Conservation (phyloP, 2,888 invertebrate genomes). For the Eupithecia tripunctaria region DNA sequence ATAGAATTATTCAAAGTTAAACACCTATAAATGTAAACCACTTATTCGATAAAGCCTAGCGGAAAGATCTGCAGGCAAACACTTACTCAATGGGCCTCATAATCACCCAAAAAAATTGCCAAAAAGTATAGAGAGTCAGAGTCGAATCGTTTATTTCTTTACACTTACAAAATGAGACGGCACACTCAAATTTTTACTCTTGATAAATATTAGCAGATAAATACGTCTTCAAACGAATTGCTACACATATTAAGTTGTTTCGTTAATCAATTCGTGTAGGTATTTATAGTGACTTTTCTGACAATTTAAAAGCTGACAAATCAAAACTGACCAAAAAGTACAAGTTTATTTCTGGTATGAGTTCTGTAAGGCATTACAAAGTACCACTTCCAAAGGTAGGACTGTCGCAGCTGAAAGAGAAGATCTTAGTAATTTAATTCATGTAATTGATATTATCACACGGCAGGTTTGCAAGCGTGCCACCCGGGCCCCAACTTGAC, state of each 20-base stretch:
- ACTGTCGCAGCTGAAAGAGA: slow-evolving; percentile 10
- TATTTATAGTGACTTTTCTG: background rate
- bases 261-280: background rate
- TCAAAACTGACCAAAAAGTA: background rate
- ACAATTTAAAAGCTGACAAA: background rate
- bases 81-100: background rate
- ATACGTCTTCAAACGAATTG: background rate
- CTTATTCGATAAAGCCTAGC: background rate
- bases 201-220: no score
- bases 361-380: background rate
- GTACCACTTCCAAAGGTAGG: background rate
- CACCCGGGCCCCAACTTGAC: slow-evolving; percentile 96
- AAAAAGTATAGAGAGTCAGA: no score
- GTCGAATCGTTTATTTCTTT: no score
- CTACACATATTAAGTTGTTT: background rate
- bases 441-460: slow-evolving; percentile 16
- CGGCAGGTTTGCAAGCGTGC: slow-evolving; percentile 93
- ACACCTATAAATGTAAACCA: background rate
- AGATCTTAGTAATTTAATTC: background rate
- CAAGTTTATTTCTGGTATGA: background rate
- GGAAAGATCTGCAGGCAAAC: background rate
- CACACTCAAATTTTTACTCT: no score
- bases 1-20: background rate
- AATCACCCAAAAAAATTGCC: background rate
- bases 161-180: no score